A percentile compares a stretch with the other conserved stretches of the same genome.
Evolutionary conservation across 2,797 vertebrate genomes (phyloP).

Genomic region (Pseudomugil gertrudae): DNA sequence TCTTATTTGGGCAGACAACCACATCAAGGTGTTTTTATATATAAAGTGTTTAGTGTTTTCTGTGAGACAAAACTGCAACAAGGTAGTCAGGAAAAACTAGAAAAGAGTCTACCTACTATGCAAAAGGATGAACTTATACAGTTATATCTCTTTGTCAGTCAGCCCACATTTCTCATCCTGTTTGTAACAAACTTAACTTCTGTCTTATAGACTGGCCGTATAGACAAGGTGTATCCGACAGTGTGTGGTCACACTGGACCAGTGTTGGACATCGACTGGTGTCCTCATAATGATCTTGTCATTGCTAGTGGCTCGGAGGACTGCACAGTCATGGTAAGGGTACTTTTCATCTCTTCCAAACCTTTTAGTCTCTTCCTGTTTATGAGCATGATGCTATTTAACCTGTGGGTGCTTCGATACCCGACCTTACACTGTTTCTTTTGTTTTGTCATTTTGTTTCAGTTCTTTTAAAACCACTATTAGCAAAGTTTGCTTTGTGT

Average conservation of each 20-base stretch:
- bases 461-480: not conserved
- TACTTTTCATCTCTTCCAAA: not conserved
- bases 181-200: constrained; percentile 20
- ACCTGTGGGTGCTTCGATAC: not conserved
- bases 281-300: constrained; percentile 95
- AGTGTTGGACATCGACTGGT: constrained; percentile 97
- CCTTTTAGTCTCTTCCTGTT: not conserved
- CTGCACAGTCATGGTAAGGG: constrained; percentile 93
- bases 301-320: constrained; percentile 98
- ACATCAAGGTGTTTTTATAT: not conserved
- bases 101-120: not conserved
- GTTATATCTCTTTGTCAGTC: constrained; percentile 7
- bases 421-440: not conserved
- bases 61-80: not conserved
- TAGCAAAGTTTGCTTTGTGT: not conserved
- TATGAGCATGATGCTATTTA: not conserved
- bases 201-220: constrained; percentile 88
- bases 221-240: constrained; percentile 96
- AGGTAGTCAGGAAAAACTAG: not conserved
- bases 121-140: not conserved
- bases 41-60: not conserved
- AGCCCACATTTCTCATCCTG: constrained; percentile 11
- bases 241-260: constrained; percentile 97
- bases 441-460: not conserved
- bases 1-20: not conserved